phyloP scores from a whole-genome alignment of 2,797 vertebrate species.

The Pachyuromys duprasi region DNA sequence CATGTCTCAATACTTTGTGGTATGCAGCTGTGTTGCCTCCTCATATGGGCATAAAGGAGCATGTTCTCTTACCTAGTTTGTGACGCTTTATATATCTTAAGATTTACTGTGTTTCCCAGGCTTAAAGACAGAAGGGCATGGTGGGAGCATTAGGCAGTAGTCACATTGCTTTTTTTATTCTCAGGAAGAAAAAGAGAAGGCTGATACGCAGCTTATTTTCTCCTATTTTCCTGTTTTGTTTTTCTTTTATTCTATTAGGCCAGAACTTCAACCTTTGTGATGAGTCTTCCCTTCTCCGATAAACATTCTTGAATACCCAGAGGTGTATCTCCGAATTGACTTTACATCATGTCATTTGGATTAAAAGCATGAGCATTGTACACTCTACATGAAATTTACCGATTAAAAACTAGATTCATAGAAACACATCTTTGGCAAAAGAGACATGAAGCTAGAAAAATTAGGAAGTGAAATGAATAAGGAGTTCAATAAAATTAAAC shows the following conservation, averaged over 20 bases:
- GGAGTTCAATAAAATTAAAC: not conserved
- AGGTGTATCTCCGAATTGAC: not conserved
- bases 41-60: not conserved
- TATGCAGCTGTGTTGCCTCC: not conserved
- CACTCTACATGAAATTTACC: not conserved
- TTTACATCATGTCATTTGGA: not conserved
- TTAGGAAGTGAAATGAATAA: not conserved
- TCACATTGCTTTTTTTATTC: not conserved
- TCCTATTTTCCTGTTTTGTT: not conserved
- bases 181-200: not conserved
- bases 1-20: not conserved
- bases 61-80: not conserved
- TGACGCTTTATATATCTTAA: not conserved
- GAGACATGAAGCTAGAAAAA: not conserved
- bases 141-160: not conserved
- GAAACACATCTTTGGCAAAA: not conserved
- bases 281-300: not conserved
- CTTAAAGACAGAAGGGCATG: not conserved
- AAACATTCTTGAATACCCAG: not conserved
- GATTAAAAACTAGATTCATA: slow-evolving; percentile 10
- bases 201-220: not conserved
- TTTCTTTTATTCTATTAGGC: not conserved
- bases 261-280: not conserved
- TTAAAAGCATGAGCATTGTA: slow-evolving; percentile 6
- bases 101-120: not conserved